phyloP scores from a whole-genome alignment of 2,888 invertebrate genomes.

The Dynastes maya region DNA sequence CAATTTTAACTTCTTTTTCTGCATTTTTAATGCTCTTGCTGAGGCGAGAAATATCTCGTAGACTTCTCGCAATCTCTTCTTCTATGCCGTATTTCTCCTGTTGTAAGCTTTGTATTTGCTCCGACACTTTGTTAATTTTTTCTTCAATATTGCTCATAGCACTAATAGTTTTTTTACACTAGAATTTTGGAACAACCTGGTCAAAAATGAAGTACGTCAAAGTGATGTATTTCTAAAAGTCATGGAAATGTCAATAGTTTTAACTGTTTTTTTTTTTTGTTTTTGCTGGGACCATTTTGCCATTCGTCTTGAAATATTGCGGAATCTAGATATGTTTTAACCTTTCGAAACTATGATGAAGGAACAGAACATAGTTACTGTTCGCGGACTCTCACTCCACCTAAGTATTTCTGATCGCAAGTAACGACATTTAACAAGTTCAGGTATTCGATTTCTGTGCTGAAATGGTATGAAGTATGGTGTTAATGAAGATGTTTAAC shows the following conservation, averaged over 20 bases:
- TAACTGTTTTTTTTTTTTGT: no score
- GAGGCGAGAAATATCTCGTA: conserved; percentile 30
- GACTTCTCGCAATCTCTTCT: conserved; percentile 19
- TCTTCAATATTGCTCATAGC: conserved; percentile 4
- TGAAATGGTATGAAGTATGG: no score
- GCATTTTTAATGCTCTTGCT: conserved; percentile 34
- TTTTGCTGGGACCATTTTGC: no score
- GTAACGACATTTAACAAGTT: no score
- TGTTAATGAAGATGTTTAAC: no score
- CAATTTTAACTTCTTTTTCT: conserved; percentile 1
- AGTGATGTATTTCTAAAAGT: not conserved
- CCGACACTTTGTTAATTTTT: conserved; percentile 6
- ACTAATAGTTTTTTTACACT: not conserved
- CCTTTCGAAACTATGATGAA: no score
- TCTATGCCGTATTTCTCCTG: conserved; percentile 20
- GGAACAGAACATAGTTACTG: no score
- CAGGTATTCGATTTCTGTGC: no score
- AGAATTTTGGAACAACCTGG: not conserved
- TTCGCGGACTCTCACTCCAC: no score
- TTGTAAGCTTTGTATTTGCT: not conserved
- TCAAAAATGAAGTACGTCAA: not conserved
- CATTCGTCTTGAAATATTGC: no score
- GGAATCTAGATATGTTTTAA: no score
- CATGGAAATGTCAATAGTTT: not conserved
- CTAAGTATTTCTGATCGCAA: no score